Evolutionary conservation across 2,797 vertebrate species (phyloP).

Genomic region (Cuniculus paca): DNA sequence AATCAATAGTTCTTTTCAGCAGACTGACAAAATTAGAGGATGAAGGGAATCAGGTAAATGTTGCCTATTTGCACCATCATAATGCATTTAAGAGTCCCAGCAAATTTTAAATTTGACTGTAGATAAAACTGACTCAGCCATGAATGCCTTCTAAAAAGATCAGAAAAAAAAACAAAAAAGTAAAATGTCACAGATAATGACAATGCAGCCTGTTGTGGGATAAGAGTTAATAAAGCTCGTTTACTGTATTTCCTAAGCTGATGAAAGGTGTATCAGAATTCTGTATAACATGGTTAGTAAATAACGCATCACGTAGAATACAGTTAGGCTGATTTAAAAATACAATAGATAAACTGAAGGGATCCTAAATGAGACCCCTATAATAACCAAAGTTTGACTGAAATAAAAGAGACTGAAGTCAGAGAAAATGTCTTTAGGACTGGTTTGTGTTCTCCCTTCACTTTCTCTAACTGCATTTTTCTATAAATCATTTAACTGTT

Average conservation of each 20-base stretch:
- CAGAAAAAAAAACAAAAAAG: neutral
- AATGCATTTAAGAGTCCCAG: slow-evolving; percentile 75
- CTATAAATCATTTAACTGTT: neutral
- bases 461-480: neutral
- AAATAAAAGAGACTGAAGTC: slow-evolving; percentile 19
- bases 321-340: slow-evolving; percentile 69
- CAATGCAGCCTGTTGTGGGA: neutral
- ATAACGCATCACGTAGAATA: slow-evolving; percentile 30
- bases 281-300: slow-evolving; percentile 36
- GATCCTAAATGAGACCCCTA: neutral
- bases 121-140: slow-evolving; percentile 80
- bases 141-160: slow-evolving; percentile 75
- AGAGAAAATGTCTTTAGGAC: neutral
- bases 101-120: slow-evolving; percentile 83
- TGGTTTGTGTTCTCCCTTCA: neutral
- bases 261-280: slow-evolving; percentile 55
- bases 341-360: slow-evolving; percentile 63
- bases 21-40: slow-evolving; percentile 83
- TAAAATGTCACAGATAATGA: slow-evolving; percentile 75
- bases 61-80: slow-evolving; percentile 70
- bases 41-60: slow-evolving; percentile 74
- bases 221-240: slow-evolving; percentile 76
- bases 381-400: neutral
- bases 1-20: slow-evolving; percentile 87
- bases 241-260: slow-evolving; percentile 53